Evolutionary conservation across 2,113 vertebrate genomes (phyloP), one percentile per base, ranked within the genome.

Genomic region (Coreoperca whiteheadi): DNA sequence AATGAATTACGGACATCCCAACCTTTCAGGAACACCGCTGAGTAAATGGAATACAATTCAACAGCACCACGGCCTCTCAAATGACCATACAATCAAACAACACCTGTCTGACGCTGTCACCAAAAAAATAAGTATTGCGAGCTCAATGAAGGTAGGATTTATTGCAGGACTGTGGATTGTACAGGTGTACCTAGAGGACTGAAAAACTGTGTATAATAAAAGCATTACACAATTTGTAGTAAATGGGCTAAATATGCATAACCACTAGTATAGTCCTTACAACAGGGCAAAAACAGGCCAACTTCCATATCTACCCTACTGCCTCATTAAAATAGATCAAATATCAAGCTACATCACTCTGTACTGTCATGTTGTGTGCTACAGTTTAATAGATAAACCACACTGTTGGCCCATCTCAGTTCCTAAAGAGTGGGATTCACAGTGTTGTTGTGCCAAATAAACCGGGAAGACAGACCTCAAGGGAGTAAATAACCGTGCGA

Each of bases 241-340:
- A 14, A 57, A 57, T 23, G 28, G 4, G 30, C 6, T 50, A 59
- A 63, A 63, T 63, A 51, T 53, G 59, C 65, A 65, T 80, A 85
- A 53, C 20, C 66, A 66, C 16, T 0, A 15, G 20, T 51, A 18
- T 9, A 43, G 43, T 77, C 39, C 39, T 48, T 57, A 50, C 50
- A 77, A 53, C 60, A 60, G 41, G 28, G 43, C 11, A 73, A 2
- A 65, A 20, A 48, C 53, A 32, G 48, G n/a, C 37, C n/a, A 59
- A 43, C 14, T 11, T 37, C 51, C 68, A 18, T 32, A 37, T 46
- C 63, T 37, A 14, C 14, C 23, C 34, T 32, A 25, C 32, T 28
- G 41, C 25, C 23, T 78, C 23, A 57, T 84, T 34, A 74, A 88
- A 79, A 80, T 70, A 67, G 23, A 77, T 68, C 12, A 74, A 51